Evolutionary conservation across 2,888 invertebrate species (phyloP).

Genomic region (Apodemia duryi): DNA sequence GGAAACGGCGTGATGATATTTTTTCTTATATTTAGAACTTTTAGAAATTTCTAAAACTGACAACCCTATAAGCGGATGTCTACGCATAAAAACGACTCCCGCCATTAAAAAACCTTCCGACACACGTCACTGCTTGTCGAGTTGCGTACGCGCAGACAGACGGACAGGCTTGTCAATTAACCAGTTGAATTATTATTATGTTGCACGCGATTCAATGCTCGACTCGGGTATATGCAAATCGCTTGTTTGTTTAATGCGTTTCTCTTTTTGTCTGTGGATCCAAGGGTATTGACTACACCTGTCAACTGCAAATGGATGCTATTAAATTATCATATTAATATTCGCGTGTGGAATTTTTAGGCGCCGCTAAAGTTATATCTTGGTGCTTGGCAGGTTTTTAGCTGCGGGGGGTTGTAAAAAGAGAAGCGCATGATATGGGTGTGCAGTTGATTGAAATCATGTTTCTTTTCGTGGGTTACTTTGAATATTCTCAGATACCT

Average conservation of each 20-base stretch:
- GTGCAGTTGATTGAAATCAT: not conserved
- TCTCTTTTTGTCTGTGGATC: too few relatives aligned
- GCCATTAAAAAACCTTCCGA: conserved; percentile 13
- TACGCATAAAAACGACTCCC: conserved; percentile 12
- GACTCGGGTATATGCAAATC: conserved; percentile 33
- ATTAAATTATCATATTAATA: conserved; percentile 4
- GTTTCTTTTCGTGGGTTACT: not conserved
- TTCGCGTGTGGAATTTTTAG: not conserved
- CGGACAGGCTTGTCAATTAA: conserved; percentile 53
- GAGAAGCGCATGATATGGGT: not conserved
- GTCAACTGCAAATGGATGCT: not conserved
- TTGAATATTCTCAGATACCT: too few relatives aligned
- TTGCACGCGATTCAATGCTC: conserved; percentile 43
- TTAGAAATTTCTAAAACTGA: not conserved
- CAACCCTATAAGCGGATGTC: conserved; percentile 6
- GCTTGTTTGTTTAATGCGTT: conserved; percentile 27
- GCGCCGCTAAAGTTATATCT: not conserved
- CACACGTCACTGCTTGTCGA: conserved; percentile 18
- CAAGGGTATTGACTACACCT: too few relatives aligned
- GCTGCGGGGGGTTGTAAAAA: not conserved
- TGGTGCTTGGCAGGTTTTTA: not conserved
- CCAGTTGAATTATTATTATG: conserved; percentile 44
- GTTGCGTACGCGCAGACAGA: conserved; percentile 29
- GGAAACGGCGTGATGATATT: too few relatives aligned
- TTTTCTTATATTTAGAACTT: too few relatives aligned